A percentile compares a stretch with the other conserved stretches of the same genome.
phyloP scores from a whole-genome alignment of 2,888 invertebrate genomes.

The Acheta domesticus region DNA sequence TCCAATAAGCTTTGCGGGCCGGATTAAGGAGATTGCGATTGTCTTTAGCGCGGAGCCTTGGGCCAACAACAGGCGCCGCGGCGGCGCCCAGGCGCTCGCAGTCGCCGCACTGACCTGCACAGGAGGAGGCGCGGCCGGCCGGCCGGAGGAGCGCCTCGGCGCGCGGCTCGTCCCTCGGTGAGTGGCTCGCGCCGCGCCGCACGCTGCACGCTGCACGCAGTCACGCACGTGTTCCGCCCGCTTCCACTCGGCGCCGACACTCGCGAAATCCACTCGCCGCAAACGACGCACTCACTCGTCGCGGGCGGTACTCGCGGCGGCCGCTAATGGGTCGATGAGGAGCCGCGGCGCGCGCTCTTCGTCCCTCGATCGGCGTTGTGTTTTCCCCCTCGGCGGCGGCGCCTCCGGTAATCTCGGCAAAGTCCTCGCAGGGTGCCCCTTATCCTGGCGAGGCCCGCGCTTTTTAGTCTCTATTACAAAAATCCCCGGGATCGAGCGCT shows the following conservation, averaged over 20 bases:
- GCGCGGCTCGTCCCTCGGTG: background rate
- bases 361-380: background rate
- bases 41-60: constrained; percentile 18
- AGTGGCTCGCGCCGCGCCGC: background rate
- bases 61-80: background rate
- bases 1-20: background rate
- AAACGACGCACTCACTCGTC: background rate
- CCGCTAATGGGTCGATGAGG: too few species aligned
- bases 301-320: too few species aligned
- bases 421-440: background rate
- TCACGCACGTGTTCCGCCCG: background rate
- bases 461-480: constrained; percentile 38
- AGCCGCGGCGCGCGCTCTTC: background rate
- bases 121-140: background rate
- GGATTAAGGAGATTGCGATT: constrained; percentile 18
- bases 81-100: background rate
- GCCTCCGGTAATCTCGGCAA: background rate
- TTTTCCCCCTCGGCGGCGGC: background rate
- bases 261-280: background rate
- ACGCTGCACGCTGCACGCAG: background rate
- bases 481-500: constrained; percentile 34
- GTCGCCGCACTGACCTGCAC: constrained; percentile 12
- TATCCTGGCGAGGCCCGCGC: background rate
- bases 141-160: background rate
- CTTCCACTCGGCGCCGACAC: background rate